phyloP scores from a whole-genome alignment of 2,888 invertebrate genomes.

The Dasysyrphus tricinctus region DNA sequence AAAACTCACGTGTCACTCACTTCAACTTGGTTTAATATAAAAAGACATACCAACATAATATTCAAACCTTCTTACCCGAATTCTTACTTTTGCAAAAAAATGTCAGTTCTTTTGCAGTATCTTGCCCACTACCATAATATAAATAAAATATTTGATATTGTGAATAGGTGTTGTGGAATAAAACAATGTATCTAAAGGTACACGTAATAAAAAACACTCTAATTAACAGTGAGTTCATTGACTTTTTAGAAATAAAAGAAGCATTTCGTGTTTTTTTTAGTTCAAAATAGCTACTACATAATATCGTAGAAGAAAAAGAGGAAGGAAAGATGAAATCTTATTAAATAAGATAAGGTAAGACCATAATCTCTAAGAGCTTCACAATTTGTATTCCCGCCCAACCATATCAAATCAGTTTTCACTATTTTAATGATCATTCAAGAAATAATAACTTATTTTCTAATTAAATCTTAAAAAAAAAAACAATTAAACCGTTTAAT shows the following conservation, averaged over 20 bases:
- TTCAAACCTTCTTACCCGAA: too few relatives aligned
- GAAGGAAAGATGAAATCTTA: background rate
- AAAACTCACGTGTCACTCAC: background rate
- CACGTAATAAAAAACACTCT: background rate
- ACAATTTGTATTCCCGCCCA: background rate
- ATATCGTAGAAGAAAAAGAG: too few relatives aligned
- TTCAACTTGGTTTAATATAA: background rate
- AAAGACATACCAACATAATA: background rate
- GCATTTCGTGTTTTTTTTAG: background rate
- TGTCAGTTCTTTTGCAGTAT: background rate
- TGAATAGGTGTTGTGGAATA: background rate
- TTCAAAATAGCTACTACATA: too few relatives aligned
- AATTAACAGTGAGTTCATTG: background rate
- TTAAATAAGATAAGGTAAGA: background rate
- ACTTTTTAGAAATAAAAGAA: background rate
- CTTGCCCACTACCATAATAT: background rate
- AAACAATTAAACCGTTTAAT: too few relatives aligned
- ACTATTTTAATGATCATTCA: too few relatives aligned
- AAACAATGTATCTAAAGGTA: background rate
- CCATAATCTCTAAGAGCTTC: background rate
- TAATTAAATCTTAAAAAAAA: too few relatives aligned
- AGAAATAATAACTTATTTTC: too few relatives aligned
- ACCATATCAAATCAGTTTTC: too few relatives aligned
- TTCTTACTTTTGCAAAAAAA: background rate
- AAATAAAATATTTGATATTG: background rate